Conservation (phyloP, 1,140 invertebrate genomes). For the Eciton burchellii region DNA sequence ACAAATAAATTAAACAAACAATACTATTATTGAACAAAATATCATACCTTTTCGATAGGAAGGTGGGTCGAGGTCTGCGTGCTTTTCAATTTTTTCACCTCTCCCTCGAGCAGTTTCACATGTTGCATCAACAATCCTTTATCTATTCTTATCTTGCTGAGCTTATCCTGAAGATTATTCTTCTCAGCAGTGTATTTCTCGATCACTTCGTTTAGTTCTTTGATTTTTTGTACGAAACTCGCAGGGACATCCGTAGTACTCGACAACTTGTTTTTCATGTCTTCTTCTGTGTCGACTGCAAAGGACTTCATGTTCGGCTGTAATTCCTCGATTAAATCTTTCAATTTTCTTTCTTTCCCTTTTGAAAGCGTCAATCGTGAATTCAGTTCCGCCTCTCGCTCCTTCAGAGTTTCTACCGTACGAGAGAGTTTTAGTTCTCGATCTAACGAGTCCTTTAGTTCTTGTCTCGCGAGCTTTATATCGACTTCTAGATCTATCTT, state of each 20-base stretch:
- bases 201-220: conserved; percentile 67
- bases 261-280: conserved; percentile 65
- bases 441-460: conserved; percentile 72
- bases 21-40: too few relatives aligned
- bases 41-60: conserved; percentile 59
- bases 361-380: conserved; percentile 65
- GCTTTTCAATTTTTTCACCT: conserved; percentile 68
- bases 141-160: conserved; percentile 69
- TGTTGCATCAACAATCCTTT: conserved; percentile 65
- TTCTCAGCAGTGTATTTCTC: conserved; percentile 86
- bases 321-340: conserved; percentile 69
- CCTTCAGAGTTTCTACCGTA: conserved; percentile 65
- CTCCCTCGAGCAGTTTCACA: conserved; percentile 72
- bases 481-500: conserved; percentile 85
- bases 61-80: conserved; percentile 63
- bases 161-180: conserved; percentile 74
- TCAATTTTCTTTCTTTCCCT: conserved; percentile 75
- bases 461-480: conserved; percentile 80
- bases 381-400: conserved; percentile 70
- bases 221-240: conserved; percentile 85
- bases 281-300: conserved; percentile 77
- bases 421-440: conserved; percentile 69
- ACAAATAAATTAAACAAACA: too few relatives aligned
- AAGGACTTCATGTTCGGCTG: conserved; percentile 66
- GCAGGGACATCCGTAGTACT: conserved; percentile 80